phyloP scores from a whole-genome alignment of 2,797 vertebrate genomes.

The Hirundo rustica region DNA sequence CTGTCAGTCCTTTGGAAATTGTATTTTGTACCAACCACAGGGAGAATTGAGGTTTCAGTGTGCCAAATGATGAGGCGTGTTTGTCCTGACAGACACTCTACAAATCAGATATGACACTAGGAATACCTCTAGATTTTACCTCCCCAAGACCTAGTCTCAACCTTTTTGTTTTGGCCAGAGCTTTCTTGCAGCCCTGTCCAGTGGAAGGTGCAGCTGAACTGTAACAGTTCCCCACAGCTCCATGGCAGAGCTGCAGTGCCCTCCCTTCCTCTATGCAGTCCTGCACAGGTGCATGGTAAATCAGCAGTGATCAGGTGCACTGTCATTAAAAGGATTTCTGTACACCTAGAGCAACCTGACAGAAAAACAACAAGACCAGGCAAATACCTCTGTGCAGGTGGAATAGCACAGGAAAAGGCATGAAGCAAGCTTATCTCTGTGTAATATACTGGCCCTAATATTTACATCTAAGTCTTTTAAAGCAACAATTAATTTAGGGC shows the following conservation, averaged over 20 bases:
- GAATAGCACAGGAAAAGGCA: neutral
- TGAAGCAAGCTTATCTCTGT: neutral
- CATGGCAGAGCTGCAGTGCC: neutral
- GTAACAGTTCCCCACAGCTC: neutral
- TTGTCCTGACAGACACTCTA: neutral
- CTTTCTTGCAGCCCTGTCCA: neutral
- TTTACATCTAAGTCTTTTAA: neutral
- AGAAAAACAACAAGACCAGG: neutral
- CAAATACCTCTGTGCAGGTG: neutral
- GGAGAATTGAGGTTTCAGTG: neutral
- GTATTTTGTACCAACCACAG: neutral
- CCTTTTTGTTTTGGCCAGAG: neutral
- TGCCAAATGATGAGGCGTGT: rapidly evolving
- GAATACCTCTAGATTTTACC: neutral
- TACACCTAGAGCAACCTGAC: neutral
- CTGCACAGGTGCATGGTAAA: neutral
- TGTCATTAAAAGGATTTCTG: neutral
- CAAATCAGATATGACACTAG: neutral
- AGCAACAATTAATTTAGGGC: neutral
- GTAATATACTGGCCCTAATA: neutral
- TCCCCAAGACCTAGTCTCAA: neutral
- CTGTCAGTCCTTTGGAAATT: neutral
- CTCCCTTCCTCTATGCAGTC: neutral
- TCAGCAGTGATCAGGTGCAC: neutral
- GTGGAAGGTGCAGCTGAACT: neutral